A percentile compares a stretch with the other conserved stretches of the same genome.
Conservation (phyloP, 2,113 vertebrate species). For the Eupsittula cactorum region DNA sequence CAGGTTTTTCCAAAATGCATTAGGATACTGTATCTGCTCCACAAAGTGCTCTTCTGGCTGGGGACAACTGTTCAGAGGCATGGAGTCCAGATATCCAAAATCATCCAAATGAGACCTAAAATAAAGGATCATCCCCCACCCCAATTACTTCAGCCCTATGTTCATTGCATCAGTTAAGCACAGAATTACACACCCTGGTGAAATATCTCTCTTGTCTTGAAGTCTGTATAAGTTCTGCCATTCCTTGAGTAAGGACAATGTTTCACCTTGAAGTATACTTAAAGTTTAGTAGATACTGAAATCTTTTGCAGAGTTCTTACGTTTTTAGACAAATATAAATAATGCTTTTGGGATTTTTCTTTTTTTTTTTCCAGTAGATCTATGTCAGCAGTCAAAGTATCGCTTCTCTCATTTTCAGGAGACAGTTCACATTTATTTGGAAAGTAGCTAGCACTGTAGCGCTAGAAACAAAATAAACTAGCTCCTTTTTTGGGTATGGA, state of each 20-base stretch:
- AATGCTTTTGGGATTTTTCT: neutral
- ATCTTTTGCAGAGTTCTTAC: neutral
- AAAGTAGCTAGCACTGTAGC: neutral
- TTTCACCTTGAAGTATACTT: neutral
- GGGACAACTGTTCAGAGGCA: neutral
- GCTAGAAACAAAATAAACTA: slow-evolving; percentile 20
- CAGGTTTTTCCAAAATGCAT: neutral
- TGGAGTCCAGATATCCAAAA: neutral
- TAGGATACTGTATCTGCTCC: neutral
- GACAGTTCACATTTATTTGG: slow-evolving; percentile 26
- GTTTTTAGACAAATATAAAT: neutral
- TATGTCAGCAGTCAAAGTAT: neutral
- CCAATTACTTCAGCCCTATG: neutral
- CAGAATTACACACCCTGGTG: neutral
- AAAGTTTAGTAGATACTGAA: neutral
- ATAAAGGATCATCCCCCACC: too few species aligned
- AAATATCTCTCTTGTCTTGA: neutral
- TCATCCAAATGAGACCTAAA: neutral
- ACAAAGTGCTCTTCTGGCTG: neutral
- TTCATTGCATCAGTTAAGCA: neutral
- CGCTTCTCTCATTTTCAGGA: slow-evolving; percentile 37
- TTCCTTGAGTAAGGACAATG: neutral
- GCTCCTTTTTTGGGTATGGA: slow-evolving; percentile 22
- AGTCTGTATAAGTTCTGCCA: neutral
- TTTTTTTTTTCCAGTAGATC: neutral